phyloP scores from a whole-genome alignment of 1,140 invertebrate species.

The Heliconius himera region DNA sequence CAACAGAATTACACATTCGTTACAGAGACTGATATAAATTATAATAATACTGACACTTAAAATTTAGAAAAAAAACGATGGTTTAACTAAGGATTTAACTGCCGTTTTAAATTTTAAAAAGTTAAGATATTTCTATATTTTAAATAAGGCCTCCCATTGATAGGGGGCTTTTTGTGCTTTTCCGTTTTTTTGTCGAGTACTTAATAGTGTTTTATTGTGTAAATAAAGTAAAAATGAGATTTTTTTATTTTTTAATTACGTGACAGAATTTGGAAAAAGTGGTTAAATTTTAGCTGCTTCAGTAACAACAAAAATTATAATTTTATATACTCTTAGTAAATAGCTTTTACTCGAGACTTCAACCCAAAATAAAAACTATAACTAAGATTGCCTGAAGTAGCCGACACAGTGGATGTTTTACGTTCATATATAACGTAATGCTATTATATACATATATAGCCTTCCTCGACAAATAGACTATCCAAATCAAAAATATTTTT shows the following conservation, averaged over 20 bases:
- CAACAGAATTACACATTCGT: background rate
- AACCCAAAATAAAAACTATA: no score
- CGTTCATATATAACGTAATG: no score
- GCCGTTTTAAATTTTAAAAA: background rate
- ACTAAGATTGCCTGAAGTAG: no score
- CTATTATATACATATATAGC: no score
- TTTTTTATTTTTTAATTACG: background rate
- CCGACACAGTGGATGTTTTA: no score
- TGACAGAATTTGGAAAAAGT: background rate
- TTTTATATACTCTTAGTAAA: no score
- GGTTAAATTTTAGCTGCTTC: no score
- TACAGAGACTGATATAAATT: constrained; percentile 17
- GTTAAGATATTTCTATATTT: background rate
- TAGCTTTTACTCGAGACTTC: no score
- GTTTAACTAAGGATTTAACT: background rate
- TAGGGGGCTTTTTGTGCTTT: background rate
- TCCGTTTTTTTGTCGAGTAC: background rate
- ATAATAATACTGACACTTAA: constrained; percentile 2
- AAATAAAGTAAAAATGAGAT: background rate
- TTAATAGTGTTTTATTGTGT: constrained; percentile 1
- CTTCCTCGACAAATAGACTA: no score
- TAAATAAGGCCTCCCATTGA: background rate
- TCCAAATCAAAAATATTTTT: no score
- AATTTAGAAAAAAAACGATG: background rate
- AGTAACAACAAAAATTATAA: no score